Conservation (phyloP, 1,140 invertebrate species). For the Medauroidea extradentata region DNA sequence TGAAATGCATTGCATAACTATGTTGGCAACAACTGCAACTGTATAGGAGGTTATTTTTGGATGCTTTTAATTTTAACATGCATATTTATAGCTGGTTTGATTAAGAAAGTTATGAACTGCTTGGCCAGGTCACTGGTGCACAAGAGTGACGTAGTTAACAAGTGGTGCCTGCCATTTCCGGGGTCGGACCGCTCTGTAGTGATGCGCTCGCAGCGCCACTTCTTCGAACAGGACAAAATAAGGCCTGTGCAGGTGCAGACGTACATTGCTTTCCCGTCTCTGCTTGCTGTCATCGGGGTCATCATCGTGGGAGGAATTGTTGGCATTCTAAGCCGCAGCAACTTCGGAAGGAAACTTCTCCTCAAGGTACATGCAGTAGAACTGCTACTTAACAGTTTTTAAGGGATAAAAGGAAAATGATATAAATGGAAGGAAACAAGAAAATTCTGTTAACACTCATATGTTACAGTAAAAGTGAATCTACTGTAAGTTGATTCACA, state of each 20-base stretch:
- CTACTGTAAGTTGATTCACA: no score
- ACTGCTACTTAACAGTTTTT: not conserved
- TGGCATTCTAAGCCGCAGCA: constrained; percentile 57
- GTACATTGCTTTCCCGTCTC: constrained; percentile 45
- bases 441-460: no score
- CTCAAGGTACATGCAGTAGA: constrained; percentile 49
- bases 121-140: constrained; percentile 54
- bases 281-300: constrained; percentile 45
- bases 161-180: constrained; percentile 74
- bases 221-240: constrained; percentile 61
- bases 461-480: no score
- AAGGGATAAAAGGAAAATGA: no score
- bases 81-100: no score
- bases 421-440: no score
- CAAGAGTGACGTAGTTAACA: constrained; percentile 51
- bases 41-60: no score
- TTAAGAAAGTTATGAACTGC: no score
- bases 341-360: constrained; percentile 58
- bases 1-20: not conserved
- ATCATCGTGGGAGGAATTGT: constrained; percentile 58
- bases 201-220: constrained; percentile 66
- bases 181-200: constrained; percentile 78
- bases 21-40: not conserved
- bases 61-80: no score
- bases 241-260: constrained; percentile 65